Evolutionary conservation across 2,888 invertebrate species (phyloP), one percentile per base, ranked within the genome.

Genomic region (Philhelius pedissequus): DNA sequence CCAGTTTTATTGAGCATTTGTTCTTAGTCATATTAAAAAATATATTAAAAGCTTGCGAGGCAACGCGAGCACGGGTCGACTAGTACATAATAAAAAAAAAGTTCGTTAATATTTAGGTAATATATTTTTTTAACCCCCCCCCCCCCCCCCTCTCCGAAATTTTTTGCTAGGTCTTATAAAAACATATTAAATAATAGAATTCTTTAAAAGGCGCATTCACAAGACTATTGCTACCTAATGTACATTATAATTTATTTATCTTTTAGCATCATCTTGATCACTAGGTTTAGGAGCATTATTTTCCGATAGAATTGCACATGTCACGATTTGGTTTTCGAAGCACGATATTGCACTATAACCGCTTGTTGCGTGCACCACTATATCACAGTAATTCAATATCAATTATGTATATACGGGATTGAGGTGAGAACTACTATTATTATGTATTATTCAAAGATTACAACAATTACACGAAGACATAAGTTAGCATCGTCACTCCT

Each of bases 321-420:
- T 78, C 82, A 82, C 82, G 82, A 82, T 78, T 78, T 78, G 54
- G 22, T 62, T 38, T 60, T n/a, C 18, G 58, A 82, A 71, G 78
- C 82, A 78, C 82, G 78, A 83, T 82, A 73, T 83, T 83, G 82
- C 77, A 77, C 82, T 82, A 82, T 82, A 82, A 69, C 82, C 78
- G 78, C 69, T 73, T 22, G 38, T 74, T 83, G 82, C 82, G 82
- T 78, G 82, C 62, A 54, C 50, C 68, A 74, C 48, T 18, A 35
- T 69, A 64, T 73, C 77, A 64, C 77, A 68, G 77, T 69, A 78
- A 78, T 83, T 69, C 43, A 18, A 20, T 73, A 74, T 83, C 82
- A 74, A 83, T 83, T 78, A 83, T 9, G 9, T 27, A 52, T 50
- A 8, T 25, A 25, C 0, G 25, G 7, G 8, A 50, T 45, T 38